Evolutionary conservation across 2,797 vertebrate species (phyloP), one percentile per base, ranked within the genome.

Genomic region (Silurus aristotelis): DNA sequence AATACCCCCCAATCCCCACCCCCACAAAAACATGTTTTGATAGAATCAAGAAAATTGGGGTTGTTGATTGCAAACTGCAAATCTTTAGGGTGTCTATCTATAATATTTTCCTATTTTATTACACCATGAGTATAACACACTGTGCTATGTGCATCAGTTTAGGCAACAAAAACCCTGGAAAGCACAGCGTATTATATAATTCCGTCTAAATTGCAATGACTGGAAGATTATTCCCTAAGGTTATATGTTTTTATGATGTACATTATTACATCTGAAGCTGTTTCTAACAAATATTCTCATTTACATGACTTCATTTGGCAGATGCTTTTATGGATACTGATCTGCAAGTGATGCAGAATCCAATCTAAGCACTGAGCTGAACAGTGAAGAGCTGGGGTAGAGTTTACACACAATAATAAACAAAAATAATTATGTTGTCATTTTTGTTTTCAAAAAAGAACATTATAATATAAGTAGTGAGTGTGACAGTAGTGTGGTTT

Each of bases 211-310:
- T 12, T 20, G 4, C 55, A 5, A 5, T 58, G 15, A 76, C 8
- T 76, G 25, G 17, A 76, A 76, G 17, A 77, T 58, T 15, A 75
- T 75, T 75, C 48, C 48, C 72, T 75, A 7, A 75, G 48, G n/a
- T 27, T 15, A n/a, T 55, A n/a, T 60, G 17, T 31, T 58, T 73
- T 58, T 77, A 77, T 58, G 5, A 60, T 60, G 75, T 31, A 77
- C 20, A 56, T 58, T 31, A 60, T 77, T 55, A 58, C 8, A 58
- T 58, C 25, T 77, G 55, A 58, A 31, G 27, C 52, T 1, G 55
- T 58, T 77, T 58, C 9, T 60, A 55, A 77, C 27, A 58, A 31
- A 20, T 58, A 58, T 27, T 56, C 27, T 7, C 48, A 75, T 55
- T 75, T 75, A 27, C 14, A 56, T 58, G 13, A 58, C 55, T 77